These are phyloP conservation scores for Cephus sareptanus DNA, from an alignment of 2,888 invertebrate genomes.

Conservation along the genomic window DNA sequence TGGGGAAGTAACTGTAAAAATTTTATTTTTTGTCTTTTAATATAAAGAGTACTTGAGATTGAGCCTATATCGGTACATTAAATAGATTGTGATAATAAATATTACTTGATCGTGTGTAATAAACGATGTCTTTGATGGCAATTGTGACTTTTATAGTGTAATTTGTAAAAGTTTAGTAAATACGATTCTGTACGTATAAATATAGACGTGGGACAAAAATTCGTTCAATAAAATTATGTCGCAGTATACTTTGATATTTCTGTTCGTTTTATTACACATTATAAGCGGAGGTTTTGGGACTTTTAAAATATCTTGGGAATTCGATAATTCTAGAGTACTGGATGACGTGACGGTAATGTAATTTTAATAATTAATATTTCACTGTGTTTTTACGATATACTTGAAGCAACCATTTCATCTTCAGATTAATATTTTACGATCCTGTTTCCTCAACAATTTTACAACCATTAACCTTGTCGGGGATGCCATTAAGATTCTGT, in stretches of 20 bases:
- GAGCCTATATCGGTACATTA: neutral
- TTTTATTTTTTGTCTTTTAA: neutral
- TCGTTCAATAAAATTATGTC: neutral
- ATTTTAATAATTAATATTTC: neutral
- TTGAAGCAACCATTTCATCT: neutral
- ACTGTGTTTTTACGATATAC: neutral
- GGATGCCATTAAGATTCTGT: neutral
- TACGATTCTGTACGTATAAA: neutral
- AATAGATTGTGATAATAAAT: neutral
- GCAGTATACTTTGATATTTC: neutral
- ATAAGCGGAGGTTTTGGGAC: neutral
- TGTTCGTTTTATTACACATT: neutral
- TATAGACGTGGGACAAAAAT: neutral
- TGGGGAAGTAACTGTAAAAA: no score
- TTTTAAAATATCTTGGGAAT: neutral
- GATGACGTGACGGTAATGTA: conserved; percentile 5
- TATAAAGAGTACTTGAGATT: neutral
- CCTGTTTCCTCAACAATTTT: conserved; percentile 8
- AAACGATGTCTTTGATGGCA: neutral
- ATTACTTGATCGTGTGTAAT: neutral
- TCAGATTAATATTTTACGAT: conserved; percentile 8
- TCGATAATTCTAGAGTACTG: neutral
- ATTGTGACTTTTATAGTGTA: neutral
- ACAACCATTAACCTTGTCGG: conserved; percentile 7
- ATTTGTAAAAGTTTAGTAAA: neutral